Evolutionary conservation across 2,797 vertebrate species (phyloP).

Genomic region (Sebastolobus alascanus): DNA sequence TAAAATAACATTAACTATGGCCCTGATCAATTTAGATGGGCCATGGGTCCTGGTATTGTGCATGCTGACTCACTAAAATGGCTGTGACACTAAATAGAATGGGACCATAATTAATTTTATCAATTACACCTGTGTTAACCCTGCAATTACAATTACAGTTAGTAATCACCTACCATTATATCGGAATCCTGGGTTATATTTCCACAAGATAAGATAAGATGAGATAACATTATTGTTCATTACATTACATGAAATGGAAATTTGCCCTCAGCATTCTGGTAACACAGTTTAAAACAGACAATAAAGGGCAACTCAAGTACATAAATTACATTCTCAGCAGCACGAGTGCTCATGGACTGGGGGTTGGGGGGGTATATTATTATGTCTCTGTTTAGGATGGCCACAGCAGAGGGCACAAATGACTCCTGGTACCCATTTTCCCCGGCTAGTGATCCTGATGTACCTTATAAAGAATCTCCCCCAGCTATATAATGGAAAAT

Average conservation of each 20-base stretch:
- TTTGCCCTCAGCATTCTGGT: neutral
- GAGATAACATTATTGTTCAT: neutral
- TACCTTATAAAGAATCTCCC: neutral
- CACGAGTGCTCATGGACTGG: neutral
- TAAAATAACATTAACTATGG: too few relatives aligned
- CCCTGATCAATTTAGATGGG: too few relatives aligned
- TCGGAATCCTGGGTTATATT: neutral
- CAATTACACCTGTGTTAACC: too few relatives aligned
- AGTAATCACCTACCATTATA: neutral
- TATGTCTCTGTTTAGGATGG: neutral
- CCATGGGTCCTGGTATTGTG: too few relatives aligned
- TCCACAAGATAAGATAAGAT: constrained; percentile 2
- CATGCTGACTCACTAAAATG: too few relatives aligned
- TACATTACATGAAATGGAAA: neutral
- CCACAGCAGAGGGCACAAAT: neutral
- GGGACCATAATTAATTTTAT: too few relatives aligned
- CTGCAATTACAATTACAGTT: too few relatives aligned
- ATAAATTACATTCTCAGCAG: neutral
- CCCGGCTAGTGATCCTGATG: constrained; percentile 1
- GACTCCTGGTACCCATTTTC: neutral
- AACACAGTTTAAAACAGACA: neutral
- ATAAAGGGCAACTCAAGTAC: neutral
- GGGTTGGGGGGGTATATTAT: neutral
- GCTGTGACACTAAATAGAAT: too few relatives aligned
- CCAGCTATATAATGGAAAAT: constrained; percentile 16